Conservation (phyloP, 2,888 invertebrate genomes). For the Rhabditoides inermis region DNA sequence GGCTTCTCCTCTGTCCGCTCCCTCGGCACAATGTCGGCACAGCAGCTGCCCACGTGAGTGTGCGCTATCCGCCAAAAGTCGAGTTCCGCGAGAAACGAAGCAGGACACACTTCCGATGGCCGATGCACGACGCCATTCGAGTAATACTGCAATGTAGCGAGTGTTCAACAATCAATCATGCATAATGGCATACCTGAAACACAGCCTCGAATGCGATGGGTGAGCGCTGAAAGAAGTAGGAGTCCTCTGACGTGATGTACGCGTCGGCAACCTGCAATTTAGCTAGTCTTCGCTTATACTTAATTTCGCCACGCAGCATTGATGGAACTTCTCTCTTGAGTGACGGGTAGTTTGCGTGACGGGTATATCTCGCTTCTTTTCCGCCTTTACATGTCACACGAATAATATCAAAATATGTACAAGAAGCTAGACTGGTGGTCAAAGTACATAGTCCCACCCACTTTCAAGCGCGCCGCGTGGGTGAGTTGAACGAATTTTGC, state of each 20-base stretch:
- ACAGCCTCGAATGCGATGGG: slow-evolving; percentile 46
- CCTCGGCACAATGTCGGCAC: slow-evolving; percentile 44
- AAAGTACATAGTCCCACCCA: slow-evolving; percentile 11
- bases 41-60: slow-evolving; percentile 45
- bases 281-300: too few relatives aligned
- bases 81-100: slow-evolving; percentile 45
- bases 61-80: slow-evolving; percentile 50
- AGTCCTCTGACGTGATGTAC: slow-evolving; percentile 42
- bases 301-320: slow-evolving; percentile 1
- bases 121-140: slow-evolving; percentile 49
- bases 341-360: background rate
- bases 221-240: slow-evolving; percentile 49
- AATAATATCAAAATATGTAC: too few relatives aligned
- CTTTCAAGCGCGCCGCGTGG: slow-evolving; percentile 41
- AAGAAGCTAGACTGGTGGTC: too few relatives aligned
- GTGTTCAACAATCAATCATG: background rate
- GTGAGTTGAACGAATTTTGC: slow-evolving; percentile 48
- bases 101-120: slow-evolving; percentile 48
- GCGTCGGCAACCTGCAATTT: slow-evolving; percentile 43
- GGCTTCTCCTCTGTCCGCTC: slow-evolving; percentile 41
- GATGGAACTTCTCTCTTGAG: background rate
- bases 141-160: slow-evolving; percentile 27
- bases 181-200: slow-evolving; percentile 22
- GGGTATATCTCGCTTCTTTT: too few relatives aligned
- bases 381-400: too few relatives aligned